These are phyloP conservation scores for Peromyscus attwateri DNA, from an alignment of 2,797 vertebrate genomes.

Conservation along the genomic window DNA sequence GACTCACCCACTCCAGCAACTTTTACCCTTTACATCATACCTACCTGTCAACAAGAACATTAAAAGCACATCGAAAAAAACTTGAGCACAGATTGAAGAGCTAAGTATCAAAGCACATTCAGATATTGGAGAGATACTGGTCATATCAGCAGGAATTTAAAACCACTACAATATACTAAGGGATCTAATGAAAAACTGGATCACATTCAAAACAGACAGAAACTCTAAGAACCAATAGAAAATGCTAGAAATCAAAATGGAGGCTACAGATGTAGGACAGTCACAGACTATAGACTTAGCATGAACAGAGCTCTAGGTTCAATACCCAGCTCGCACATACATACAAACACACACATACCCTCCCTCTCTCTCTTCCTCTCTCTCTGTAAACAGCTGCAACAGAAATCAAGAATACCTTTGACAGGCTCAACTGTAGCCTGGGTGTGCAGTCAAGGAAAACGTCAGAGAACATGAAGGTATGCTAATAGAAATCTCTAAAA, in stretches of 20 bases:
- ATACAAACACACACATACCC: neutral
- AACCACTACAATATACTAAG: conserved; percentile 31
- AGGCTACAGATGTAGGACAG: neutral
- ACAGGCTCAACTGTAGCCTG: neutral
- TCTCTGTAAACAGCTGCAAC: neutral
- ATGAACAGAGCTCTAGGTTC: neutral
- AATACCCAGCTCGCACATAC: neutral
- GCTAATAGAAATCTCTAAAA: conserved; percentile 22
- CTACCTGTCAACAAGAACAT: conserved; percentile 38
- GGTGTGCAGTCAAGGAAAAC: neutral
- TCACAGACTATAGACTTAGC: neutral
- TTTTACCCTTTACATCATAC: neutral
- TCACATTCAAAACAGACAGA: conserved; percentile 35
- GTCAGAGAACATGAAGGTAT: neutral
- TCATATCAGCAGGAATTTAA: conserved; percentile 37
- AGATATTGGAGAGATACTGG: conserved; percentile 6
- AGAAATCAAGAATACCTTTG: conserved; percentile 31
- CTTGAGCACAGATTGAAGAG: neutral
- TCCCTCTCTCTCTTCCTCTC: neutral
- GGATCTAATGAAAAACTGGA: neutral
- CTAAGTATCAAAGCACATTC: conserved; percentile 25
- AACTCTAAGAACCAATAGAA: conserved; percentile 27
- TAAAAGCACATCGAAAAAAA: neutral
- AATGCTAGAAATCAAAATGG: conserved; percentile 58
- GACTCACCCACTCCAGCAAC: neutral